Conservation (phyloP, 2,113 vertebrate species). For the Passer montanus region DNA sequence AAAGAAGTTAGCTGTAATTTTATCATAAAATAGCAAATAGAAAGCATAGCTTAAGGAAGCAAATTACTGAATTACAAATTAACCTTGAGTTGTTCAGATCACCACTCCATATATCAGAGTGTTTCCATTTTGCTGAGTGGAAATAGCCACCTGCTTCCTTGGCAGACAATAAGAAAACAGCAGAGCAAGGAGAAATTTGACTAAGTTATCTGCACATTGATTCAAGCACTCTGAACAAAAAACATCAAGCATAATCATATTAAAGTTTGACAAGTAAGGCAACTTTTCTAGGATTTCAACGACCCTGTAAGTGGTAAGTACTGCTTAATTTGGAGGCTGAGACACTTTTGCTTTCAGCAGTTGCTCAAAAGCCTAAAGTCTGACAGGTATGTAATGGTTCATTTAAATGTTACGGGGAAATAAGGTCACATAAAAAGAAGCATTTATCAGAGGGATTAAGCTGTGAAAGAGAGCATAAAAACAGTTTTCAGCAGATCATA, state of each 20-base stretch:
- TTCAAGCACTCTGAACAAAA: background rate
- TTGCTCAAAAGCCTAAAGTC: background rate
- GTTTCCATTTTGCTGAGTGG: background rate
- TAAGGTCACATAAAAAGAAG: background rate
- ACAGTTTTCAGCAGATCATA: background rate
- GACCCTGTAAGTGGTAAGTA: background rate
- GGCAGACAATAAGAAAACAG: background rate
- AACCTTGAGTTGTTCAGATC: background rate
- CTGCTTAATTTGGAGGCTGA: background rate
- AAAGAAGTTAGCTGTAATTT: background rate
- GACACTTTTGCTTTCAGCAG: background rate
- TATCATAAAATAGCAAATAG: background rate
- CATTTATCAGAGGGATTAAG: background rate
- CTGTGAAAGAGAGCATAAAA: background rate
- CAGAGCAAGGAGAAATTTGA: background rate
- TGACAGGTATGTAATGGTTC: background rate
- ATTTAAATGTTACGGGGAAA: background rate
- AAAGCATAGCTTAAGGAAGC: background rate
- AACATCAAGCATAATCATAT: background rate
- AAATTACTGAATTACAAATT: background rate
- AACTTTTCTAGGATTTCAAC: background rate
- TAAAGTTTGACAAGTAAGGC: background rate
- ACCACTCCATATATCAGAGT: background rate
- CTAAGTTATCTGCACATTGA: background rate
- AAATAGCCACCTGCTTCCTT: background rate